A percentile compares a stretch with the other conserved stretches of the same genome.
phyloP scores from a whole-genome alignment of 2,113 vertebrate genomes.

The Ceratotherium simum region DNA sequence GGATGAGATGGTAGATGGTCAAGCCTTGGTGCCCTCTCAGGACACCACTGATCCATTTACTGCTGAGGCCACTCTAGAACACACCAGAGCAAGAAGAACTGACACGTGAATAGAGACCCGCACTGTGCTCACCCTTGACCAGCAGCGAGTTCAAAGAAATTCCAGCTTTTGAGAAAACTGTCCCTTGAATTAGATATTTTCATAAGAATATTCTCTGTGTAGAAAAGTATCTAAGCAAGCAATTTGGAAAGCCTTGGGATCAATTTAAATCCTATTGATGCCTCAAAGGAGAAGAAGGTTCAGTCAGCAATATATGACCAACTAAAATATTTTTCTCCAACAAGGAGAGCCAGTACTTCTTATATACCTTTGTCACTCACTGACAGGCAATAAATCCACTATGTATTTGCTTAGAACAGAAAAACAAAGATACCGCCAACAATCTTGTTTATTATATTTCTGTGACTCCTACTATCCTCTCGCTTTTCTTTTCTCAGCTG shows the following conservation, averaged over 20 bases:
- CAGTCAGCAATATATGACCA: neutral
- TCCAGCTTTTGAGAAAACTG: neutral
- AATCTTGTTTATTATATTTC: neutral
- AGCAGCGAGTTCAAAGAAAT: neutral
- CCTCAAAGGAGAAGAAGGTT: neutral
- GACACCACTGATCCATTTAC: neutral
- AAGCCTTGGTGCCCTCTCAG: too few relatives aligned
- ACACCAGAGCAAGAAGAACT: neutral
- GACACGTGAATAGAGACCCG: neutral
- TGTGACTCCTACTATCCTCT: neutral
- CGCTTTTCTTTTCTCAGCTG: neutral
- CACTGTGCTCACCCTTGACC: neutral
- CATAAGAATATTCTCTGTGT: neutral
- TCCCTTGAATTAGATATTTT: conserved; percentile 25
- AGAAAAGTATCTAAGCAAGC: conserved; percentile 42
- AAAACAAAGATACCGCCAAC: neutral
- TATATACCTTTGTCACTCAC: neutral
- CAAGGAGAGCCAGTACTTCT: neutral
- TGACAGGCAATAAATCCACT: neutral
- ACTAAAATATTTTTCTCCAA: conserved; percentile 20
- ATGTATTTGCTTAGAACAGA: conserved; percentile 20
- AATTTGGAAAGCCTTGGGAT: neutral
- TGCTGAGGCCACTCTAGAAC: neutral
- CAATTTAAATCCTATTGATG: neutral
- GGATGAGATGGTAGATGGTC: neutral